Evolutionary conservation across 1,140 invertebrate genomes (phyloP), one percentile per base, ranked within the genome.

Genomic region (Drosophila busckii): DNA sequence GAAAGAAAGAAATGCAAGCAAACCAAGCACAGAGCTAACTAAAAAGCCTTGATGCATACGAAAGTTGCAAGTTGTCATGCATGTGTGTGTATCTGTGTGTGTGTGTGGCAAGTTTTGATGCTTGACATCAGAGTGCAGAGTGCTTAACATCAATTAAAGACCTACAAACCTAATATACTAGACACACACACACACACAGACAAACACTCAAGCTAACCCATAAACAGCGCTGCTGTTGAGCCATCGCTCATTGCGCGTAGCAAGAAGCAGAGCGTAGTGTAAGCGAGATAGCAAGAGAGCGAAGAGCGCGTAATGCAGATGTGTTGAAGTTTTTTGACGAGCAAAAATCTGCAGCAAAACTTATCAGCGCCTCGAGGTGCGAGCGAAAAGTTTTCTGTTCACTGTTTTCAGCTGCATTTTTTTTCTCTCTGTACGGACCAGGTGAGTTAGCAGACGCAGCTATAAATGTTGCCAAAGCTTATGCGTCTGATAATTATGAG

Each of bases 111-210:
- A 7, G 16, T n/a, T 53, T 25, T 35, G 42, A 31, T 20, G 19
- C 40, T 80, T 44, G 56, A 58, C 62, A 35, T 59, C 49, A 70
- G 66, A n/a, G n/a, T n/a, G n/a, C 65, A 54, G 26, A 58, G 38
- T 64, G 67, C 67, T 71, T 73, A 80, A 73, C 73, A 73, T 64
- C 73, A 80, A 80, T 82, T 80, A 82, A 69, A 82, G 73, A 59
- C 52, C 50, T 69, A 82, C 75, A 73, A 69, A 80, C 54, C 64
- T 73, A 73, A 80, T 73, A 70, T 50, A 64, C 56, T n/a, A n/a
- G n/a, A n/a, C n/a, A n/a, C n/a, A n/a, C n/a, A n/a, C n/a, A n/a
- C n/a, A n/a, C n/a, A n/a, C n/a, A n/a, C n/a, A n/a, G n/a, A n/a
- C n/a, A n/a, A n/a, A n/a, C n/a, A n/a, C n/a, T n/a, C 49, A 68